Conservation (phyloP, 1,140 invertebrate genomes). For the Aphis craccivora region DNA sequence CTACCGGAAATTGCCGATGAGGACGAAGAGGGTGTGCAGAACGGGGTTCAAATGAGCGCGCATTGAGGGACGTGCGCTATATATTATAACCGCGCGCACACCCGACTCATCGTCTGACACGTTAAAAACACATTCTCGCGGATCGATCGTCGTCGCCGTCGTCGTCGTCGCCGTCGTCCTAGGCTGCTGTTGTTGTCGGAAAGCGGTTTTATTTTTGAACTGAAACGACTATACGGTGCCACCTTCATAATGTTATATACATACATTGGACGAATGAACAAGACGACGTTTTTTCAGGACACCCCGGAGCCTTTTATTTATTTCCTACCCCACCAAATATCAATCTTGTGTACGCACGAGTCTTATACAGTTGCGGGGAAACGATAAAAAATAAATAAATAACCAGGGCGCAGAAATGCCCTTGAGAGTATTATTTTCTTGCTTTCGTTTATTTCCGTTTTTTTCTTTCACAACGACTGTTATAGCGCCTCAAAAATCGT, state of each 20-base stretch:
- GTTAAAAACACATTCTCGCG: conserved; percentile 4
- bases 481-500: not conserved
- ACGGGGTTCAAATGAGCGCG: not conserved
- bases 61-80: conserved; percentile 5
- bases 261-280: not conserved
- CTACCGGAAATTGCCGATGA: not conserved
- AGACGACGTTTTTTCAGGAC: not conserved
- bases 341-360: not conserved
- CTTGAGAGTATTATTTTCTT: conserved; percentile 7
- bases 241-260: not conserved
- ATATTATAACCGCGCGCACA: conserved; percentile 14
- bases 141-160: not conserved
- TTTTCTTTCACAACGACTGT: not conserved
- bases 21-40: not conserved
- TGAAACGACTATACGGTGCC: not conserved
- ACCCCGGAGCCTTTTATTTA: conserved; percentile 5
- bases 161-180: not conserved
- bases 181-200: not conserved
- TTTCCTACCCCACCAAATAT: not conserved
- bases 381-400: conserved; percentile 19
- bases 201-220: conserved; percentile 4
- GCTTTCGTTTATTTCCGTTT: conserved; percentile 3
- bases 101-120: not conserved
- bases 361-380: not conserved
- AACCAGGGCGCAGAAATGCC: not conserved